These are phyloP conservation scores for Empidonax alnorum DNA, from an alignment of 2,113 vertebrate species.

Conservation along the genomic window DNA sequence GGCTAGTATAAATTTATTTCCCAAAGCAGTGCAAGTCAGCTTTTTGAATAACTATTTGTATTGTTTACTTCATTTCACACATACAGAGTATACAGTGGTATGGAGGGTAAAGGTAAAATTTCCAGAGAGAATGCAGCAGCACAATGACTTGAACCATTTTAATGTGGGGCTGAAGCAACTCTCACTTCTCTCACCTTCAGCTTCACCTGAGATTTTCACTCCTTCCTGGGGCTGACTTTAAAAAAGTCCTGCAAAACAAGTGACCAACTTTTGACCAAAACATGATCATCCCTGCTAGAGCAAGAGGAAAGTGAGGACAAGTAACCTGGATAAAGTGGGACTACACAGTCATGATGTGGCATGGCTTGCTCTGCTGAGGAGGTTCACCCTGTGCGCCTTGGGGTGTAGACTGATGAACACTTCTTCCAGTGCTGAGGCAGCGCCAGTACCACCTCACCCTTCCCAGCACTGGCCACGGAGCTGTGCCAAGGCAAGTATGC, in stretches of 20 bases:
- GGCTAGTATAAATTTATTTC: background rate
- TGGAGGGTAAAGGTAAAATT: background rate
- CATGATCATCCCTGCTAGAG: background rate
- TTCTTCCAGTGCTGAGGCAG: background rate
- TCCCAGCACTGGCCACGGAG: background rate
- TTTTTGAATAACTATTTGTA: background rate
- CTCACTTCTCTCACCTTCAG: background rate
- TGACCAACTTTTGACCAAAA: background rate
- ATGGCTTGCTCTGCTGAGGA: background rate
- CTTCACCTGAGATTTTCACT: background rate
- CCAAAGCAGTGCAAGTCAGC: background rate
- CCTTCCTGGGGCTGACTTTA: background rate
- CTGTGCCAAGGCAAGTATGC: background rate
- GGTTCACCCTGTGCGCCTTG: fast-evolving
- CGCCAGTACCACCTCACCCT: background rate
- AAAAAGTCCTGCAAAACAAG: background rate
- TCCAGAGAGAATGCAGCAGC: background rate
- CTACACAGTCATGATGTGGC: fast-evolving
- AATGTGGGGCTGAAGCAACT: background rate
- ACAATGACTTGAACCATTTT: background rate
- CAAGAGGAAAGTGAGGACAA: background rate
- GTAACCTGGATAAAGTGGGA: background rate
- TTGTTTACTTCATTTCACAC: background rate
- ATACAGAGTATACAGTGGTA: background rate
- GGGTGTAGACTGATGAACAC: background rate